Percentiles rank a stretch among this genome's conserved stretches.
Conservation (phyloP, 2,113 vertebrate genomes). For the Chinchilla lanigera region DNA sequence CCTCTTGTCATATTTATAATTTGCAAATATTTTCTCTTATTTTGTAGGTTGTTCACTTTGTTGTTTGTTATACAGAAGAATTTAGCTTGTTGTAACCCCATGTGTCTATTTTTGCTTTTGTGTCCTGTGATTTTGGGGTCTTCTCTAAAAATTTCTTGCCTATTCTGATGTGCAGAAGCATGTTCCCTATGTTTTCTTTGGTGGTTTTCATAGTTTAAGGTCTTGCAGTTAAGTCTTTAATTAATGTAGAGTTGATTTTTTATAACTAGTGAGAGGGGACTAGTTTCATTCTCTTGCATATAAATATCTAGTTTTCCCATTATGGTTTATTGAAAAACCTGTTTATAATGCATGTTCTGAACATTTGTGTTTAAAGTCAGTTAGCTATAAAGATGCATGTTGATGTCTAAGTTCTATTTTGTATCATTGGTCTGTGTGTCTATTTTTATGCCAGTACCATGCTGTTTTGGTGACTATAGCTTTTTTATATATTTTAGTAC, state of each 20-base stretch:
- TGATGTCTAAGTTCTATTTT: neutral
- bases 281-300: neutral
- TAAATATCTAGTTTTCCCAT: neutral
- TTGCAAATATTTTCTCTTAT: neutral
- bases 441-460: neutral
- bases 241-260: neutral
- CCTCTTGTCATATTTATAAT: neutral
- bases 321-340: neutral
- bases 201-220: neutral
- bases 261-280: neutral
- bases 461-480: neutral
- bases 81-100: neutral
- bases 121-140: neutral
- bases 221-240: neutral
- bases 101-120: neutral
- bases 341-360: neutral
- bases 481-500: neutral
- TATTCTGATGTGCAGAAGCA: neutral
- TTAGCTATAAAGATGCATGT: neutral
- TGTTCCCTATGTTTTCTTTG: neutral
- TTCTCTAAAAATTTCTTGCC: neutral
- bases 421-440: neutral
- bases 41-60: neutral
- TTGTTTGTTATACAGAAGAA: neutral
- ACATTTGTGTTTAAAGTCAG: neutral